These are phyloP conservation scores for Gymnobelideus leadbeateri DNA, from an alignment of 2,113 vertebrate species.

Conservation along the genomic window DNA sequence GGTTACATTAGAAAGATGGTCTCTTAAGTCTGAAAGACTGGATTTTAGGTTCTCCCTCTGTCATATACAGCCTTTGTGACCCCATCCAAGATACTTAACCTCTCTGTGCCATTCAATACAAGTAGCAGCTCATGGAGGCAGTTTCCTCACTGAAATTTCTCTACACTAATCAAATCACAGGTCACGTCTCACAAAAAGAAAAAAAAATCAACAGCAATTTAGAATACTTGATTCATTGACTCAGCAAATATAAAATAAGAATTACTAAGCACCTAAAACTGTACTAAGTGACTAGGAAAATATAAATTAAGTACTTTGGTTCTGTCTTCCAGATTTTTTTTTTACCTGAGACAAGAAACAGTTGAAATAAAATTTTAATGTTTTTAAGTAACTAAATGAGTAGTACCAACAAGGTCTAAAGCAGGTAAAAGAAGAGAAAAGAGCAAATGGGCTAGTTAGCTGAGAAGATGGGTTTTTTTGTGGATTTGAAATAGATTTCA, in stretches of 20 bases:
- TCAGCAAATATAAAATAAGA: background rate
- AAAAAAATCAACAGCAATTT: background rate
- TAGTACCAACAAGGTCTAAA: background rate
- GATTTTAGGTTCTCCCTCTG: background rate
- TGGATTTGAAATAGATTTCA: background rate
- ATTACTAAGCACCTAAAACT: background rate
- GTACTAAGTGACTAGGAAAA: background rate
- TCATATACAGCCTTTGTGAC: background rate
- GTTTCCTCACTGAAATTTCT: background rate
- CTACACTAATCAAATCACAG: background rate
- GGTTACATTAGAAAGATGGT: background rate
- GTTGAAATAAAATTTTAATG: background rate
- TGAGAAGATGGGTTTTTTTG: background rate
- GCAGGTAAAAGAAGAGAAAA: background rate
- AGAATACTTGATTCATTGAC: background rate
- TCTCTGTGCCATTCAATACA: background rate
- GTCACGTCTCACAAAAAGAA: background rate
- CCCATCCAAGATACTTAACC: background rate
- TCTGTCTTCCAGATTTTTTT: background rate
- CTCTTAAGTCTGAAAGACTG: background rate
- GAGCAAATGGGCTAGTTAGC: background rate
- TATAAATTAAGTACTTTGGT: background rate
- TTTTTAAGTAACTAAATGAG: background rate
- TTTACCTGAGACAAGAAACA: background rate
- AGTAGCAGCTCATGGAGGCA: background rate